phyloP scores from a whole-genome alignment of 1,140 invertebrate species.

The Tachypleus tridentatus region DNA sequence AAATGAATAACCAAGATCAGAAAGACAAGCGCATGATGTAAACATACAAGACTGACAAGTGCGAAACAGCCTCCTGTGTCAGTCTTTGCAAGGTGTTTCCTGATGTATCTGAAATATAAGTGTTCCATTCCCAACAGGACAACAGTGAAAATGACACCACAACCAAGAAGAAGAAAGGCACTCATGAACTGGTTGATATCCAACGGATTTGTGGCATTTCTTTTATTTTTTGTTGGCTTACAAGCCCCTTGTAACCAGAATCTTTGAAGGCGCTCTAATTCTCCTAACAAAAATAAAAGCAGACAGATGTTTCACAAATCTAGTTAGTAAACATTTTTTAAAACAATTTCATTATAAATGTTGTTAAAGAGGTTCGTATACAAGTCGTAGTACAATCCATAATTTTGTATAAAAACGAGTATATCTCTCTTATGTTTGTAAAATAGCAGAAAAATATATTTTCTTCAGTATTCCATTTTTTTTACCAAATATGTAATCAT shows the following conservation, averaged over 20 bases:
- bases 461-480: no score
- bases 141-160: conserved; percentile 76
- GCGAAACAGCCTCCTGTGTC: conserved; percentile 78
- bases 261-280: conserved; percentile 80
- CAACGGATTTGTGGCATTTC: conserved; percentile 59
- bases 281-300: conserved; percentile 43
- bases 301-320: no score
- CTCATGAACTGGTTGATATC: conserved; percentile 95
- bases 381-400: no score
- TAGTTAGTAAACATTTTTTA: no score
- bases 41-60: conserved; percentile 67
- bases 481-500: no score
- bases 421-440: no score
- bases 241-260: conserved; percentile 98
- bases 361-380: no score
- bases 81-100: conserved; percentile 74
- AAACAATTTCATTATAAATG: no score
- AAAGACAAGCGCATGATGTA: no score
- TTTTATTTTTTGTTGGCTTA: conserved; percentile 77
- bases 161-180: conserved; percentile 87
- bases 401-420: no score
- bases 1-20: no score
- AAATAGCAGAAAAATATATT: no score
- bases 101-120: conserved; percentile 78
- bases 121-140: conserved; percentile 78